Evolutionary conservation across 53 echinoderm and acorn worm genomes (phyloP), one percentile per base, ranked within the genome.

Genomic region (Patiria pectinifera): DNA sequence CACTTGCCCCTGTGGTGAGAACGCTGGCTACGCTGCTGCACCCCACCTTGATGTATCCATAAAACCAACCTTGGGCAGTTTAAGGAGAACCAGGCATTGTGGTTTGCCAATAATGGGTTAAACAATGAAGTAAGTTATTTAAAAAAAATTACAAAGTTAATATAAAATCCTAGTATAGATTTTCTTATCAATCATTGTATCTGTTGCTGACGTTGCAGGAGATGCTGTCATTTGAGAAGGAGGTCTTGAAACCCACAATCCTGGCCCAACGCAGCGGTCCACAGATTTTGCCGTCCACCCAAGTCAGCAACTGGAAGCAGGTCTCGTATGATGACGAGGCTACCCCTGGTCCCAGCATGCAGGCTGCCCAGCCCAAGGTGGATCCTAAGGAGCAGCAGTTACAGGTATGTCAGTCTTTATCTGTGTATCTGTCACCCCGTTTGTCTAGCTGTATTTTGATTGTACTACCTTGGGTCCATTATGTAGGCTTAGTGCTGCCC

Each of bases 361-460:
- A 92, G 22, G 94, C 94, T 22, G 91, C 91, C 13, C 95, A 96
- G 83, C 89, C 94, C 45, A 91, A 95, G 47, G 95, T 97, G 24
- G 94, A 95, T 63, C 97, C 93, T 2, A 94, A 94, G 69, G 96
- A 94, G 85, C 92, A 95, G 43, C 94, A 96, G 25, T 62, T 94
- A 24, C 95, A 94, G 97, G 97, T 97, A 26, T 58, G 92, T 0
- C 49, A 6, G 13, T 35, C 4, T 19, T 59, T 61, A 59, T 69
- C 70, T 85, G 16, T 85, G n/a, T 24, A 59, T 46, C 19, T 25
- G 70, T 45, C 89, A 12, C 19, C 45, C 61, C 26, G 80, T 59
- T 45, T 78, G 78, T 80, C 13, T 78, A 11, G 3, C 76, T 14
- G 46, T 78, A 2, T 45, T 9, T 78, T 45, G 12, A 11, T 78